Evolutionary conservation across 2,888 invertebrate genomes (phyloP), one percentile per base, ranked within the genome.

Genomic region (Uropetala carovei): DNA sequence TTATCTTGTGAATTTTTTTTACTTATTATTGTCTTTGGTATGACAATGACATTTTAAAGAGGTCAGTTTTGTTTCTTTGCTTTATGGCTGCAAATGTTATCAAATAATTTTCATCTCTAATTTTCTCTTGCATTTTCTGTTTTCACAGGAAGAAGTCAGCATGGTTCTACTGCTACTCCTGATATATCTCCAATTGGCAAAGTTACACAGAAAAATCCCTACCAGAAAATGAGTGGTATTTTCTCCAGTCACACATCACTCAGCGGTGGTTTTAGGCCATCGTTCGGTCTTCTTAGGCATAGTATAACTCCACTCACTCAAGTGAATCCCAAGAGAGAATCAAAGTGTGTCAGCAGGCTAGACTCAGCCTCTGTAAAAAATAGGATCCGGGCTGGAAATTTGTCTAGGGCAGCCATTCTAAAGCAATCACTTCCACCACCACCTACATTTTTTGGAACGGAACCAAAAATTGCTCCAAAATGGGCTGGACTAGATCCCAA

Each of bases 371-470:
- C 89, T 43, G 89, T 89, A 9, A 89, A 64, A 43, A 43, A 30
- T 43, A 89, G 89, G 56, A 64, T 89, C 43, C 64, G 89, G 10
- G 43, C 27, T 43, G 89, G 89, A 18, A 89, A 64, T 18, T 89
- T 89, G 11, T 89, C 89, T 11, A 89, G 89, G 13, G 89, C 89
- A 56, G 64, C 89, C 16, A 58, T 89, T 56, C 13, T 89, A 18
- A 89, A 58, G 64, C 60, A 89, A 10, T 64, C 60, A 18, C 64
- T 89, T n/a, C 89, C 89, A 13, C 89, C 89, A 11, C 89, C 89
- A 64, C 89, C 89, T 18, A 43, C 30, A 18, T 89, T 64, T 64
- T 89, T 89, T 64, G 89, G 89, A 43, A 64, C 43, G 27, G 64
- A 68, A 43, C 58, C 89, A 22, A 89, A 89, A 7, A 43, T 89